phyloP scores from a whole-genome alignment of 2,888 invertebrate genomes.

The Drosophila anomalipes region DNA sequence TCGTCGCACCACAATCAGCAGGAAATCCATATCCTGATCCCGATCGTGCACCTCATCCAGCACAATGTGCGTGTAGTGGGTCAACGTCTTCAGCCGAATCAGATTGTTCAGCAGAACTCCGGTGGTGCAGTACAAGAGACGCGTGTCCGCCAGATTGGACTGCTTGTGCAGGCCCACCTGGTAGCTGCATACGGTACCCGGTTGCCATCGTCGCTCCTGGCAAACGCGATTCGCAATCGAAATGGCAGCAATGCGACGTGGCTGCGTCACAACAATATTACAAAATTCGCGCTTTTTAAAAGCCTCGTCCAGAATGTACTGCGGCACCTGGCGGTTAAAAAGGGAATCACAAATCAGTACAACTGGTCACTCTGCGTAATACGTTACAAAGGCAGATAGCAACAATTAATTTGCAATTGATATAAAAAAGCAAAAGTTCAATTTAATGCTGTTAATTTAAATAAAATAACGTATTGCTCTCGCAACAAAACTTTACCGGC shows the following conservation, averaged over 20 bases:
- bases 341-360: slow-evolving; percentile 1
- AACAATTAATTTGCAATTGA: not conserved
- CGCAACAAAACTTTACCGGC: not conserved
- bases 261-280: slow-evolving; percentile 97
- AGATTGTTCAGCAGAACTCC: slow-evolving; percentile 93
- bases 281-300: slow-evolving; percentile 88
- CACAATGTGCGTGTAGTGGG: slow-evolving; percentile 94
- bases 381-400: not conserved
- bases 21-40: slow-evolving; percentile 96
- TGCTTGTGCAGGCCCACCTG: slow-evolving; percentile 87
- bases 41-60: slow-evolving; percentile 98
- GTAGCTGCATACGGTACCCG: slow-evolving; percentile 94
- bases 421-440: not conserved
- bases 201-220: slow-evolving; percentile 92
- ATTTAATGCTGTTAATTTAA: not conserved
- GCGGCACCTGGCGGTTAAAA: slow-evolving; percentile 88
- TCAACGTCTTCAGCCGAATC: slow-evolving; percentile 89
- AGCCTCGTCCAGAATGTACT: slow-evolving; percentile 94
- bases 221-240: slow-evolving; percentile 95
- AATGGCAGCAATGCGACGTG: slow-evolving; percentile 96
- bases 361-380: not conserved
- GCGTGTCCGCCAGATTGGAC: slow-evolving; percentile 86
- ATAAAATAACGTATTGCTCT: not conserved
- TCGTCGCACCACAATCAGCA: slow-evolving; percentile 92
- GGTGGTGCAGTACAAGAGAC: slow-evolving; percentile 94